Conservation (phyloP, 2,888 invertebrate species). For the Papilio gigon region DNA sequence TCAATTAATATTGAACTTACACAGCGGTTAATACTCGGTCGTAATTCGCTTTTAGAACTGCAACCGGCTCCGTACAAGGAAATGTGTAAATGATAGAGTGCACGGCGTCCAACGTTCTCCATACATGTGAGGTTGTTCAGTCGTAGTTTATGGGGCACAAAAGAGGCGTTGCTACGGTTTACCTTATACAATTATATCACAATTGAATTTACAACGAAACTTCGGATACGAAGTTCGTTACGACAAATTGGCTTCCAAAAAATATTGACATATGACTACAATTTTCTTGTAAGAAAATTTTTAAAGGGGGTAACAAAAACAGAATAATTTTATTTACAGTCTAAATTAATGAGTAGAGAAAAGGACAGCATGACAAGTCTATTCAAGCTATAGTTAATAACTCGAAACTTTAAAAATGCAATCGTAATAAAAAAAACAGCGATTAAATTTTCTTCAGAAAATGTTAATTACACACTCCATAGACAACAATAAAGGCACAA, state of each 20-base stretch:
- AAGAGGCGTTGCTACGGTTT: background rate
- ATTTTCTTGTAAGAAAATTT: too few species aligned
- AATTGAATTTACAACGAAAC: background rate
- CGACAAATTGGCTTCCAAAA: too few species aligned
- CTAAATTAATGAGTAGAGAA: too few species aligned
- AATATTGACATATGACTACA: background rate
- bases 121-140: background rate
- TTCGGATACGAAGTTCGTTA: background rate
- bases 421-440: background rate
- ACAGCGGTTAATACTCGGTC: constrained; percentile 10
- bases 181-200: background rate
- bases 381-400: background rate
- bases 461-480: background rate
- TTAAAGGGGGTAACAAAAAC: too few species aligned
- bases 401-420: background rate
- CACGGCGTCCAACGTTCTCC: constrained; percentile 10
- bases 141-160: constrained; percentile 9
- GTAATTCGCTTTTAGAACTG: constrained; percentile 30
- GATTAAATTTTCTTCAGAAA: background rate
- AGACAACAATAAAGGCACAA: constrained; percentile 1
- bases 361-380: too few species aligned
- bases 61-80: constrained; percentile 2
- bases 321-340: too few species aligned
- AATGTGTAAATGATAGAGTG: constrained; percentile 24
- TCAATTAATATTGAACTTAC: constrained; percentile 35